Percentiles rank a stretch among this genome's conserved stretches.
These are phyloP conservation scores for Trachemys scripta DNA, from an alignment of 2,113 vertebrate species.

Conservation along the genomic window DNA sequence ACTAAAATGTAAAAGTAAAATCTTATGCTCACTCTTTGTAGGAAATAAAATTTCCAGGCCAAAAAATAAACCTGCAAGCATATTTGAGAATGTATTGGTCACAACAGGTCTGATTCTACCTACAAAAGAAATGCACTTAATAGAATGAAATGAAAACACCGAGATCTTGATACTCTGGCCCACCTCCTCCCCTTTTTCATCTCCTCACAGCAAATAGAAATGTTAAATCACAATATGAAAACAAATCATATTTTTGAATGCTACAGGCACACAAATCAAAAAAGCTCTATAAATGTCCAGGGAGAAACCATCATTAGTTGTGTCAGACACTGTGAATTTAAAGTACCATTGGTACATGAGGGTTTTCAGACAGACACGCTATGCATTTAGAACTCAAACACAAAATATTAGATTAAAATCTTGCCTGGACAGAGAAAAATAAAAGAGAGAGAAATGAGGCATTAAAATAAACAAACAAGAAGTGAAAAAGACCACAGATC, in stretches of 20 bases:
- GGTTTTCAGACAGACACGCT: constrained; percentile 23
- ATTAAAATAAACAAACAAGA: not conserved
- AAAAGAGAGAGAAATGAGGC: not conserved
- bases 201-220: constrained; percentile 3
- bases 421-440: not conserved
- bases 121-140: not conserved
- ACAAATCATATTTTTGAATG: constrained; percentile 43
- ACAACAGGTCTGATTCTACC: not conserved
- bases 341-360: constrained; percentile 25
- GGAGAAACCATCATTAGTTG: constrained; percentile 54
- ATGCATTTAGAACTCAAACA: constrained; percentile 41
- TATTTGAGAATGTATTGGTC: not conserved
- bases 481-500: not conserved
- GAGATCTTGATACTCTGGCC: not conserved
- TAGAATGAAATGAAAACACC: not conserved
- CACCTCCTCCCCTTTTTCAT: not conserved
- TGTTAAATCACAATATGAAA: constrained; percentile 20
- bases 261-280: constrained; percentile 50
- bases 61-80: not conserved
- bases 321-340: constrained; percentile 57
- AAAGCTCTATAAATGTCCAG: constrained; percentile 50
- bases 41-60: not conserved
- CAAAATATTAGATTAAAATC: not conserved
- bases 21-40: not conserved
- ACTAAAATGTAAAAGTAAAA: not conserved